Evolutionary conservation across 2,888 invertebrate genomes (phyloP), one percentile per base, ranked within the genome.

Genomic region (Scelioninae gen. 1): DNA sequence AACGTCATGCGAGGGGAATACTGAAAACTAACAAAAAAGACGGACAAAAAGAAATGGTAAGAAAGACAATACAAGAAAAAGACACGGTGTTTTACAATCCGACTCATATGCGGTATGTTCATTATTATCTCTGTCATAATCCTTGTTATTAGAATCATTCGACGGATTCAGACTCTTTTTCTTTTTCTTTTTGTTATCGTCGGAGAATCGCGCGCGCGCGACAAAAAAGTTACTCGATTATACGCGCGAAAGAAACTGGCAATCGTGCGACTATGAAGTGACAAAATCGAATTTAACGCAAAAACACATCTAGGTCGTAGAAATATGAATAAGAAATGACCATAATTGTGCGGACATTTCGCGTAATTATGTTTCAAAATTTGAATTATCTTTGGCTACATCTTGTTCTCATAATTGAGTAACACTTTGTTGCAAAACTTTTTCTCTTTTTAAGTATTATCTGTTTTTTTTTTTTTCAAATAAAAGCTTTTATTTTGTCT

Each of bases 1-100:
- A 58, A 84, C 63, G 65, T 66, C 53, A 77, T 79, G 79, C 77
- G 84, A 62, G 53, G 29, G 68, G 84, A 84, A 84, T 84, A 79
- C 84, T 58, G 62, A 82, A 79, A 82, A 55, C 56, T 16, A 68
- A 68, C 40, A 69, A 77, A 77, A 69, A 69, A 47, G 43, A 29
- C 43, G 53, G 8, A 34, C 34, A 71, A 49, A 71, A 51, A 32
- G 8, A 29, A 40, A 32, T 13, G 10, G 34, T 13, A 55, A 53
- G 43, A 66, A 49, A 34, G 45, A 34, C 60, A 55, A 56, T 15
- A 55, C n/a, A 62, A 32, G 29, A 51, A 49, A 65, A 43, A 60
- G 32, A 51, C 49, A 43, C n/a, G 5, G 40, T 38, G 49, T 75
- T 56, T 80, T 56, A 56, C 74, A 75, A 69, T 34, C 43, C 49